A percentile compares a stretch with the other conserved stretches of the same genome.
These are phyloP conservation scores for Girardia tigrina DNA, from an alignment of 2,888 invertebrate genomes.

Conservation along the genomic window DNA sequence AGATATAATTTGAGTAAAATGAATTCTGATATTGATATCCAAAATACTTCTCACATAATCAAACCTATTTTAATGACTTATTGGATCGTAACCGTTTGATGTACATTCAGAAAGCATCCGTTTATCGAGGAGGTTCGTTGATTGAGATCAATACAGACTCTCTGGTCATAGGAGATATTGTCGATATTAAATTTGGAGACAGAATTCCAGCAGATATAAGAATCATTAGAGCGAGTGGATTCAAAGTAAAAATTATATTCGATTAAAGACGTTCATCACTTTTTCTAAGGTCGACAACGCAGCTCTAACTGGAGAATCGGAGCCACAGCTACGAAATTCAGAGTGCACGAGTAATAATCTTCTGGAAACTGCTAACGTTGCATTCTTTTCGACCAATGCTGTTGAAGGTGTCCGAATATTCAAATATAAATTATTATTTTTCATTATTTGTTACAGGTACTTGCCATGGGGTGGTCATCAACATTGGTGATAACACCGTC, in stretches of 20 bases:
- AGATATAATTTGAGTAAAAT: too few species aligned
- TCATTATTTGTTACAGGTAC: constrained; percentile 41
- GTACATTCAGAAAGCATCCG: constrained; percentile 40
- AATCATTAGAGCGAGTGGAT: constrained; percentile 76
- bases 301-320: constrained; percentile 82
- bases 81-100: too few species aligned
- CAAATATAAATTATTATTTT: not conserved
- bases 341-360: constrained; percentile 87
- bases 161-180: constrained; percentile 54
- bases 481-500: constrained; percentile 49
- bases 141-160: constrained; percentile 36
- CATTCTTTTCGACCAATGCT: constrained; percentile 87
- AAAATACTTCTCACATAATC: too few species aligned
- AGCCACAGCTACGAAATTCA: constrained; percentile 75
- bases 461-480: constrained; percentile 46
- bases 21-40: too few species aligned
- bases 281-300: constrained; percentile 62
- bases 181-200: constrained; percentile 91
- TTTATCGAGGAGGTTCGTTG: constrained; percentile 37
- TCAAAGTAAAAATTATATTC: constrained; percentile 57
- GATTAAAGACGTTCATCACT: not conserved
- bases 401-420: constrained; percentile 62
- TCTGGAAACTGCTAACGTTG: constrained; percentile 79
- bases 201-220: constrained; percentile 87
- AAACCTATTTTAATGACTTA: too few species aligned